Percentiles rank a stretch among this genome's conserved stretches.
Conservation (phyloP, 2,888 invertebrate genomes). For the Harpalus rufipes region DNA sequence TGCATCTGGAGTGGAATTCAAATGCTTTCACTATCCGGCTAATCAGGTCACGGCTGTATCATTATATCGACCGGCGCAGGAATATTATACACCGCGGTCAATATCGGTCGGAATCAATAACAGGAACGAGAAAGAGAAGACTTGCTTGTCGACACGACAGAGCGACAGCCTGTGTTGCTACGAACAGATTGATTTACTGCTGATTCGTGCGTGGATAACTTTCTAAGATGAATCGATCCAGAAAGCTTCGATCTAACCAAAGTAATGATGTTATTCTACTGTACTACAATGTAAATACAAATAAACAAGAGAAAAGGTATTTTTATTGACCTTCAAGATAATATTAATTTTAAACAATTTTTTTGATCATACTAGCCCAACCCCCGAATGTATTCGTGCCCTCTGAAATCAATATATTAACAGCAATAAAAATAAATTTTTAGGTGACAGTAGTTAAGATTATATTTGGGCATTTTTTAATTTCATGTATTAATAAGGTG, state of each 20-base stretch:
- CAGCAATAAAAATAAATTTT: no score
- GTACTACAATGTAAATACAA: no score
- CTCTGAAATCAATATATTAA: no score
- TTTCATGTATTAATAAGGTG: no score
- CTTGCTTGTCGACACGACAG: conserved; percentile 7
- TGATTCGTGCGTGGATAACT: conserved; percentile 14
- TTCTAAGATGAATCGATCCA: conserved; percentile 17
- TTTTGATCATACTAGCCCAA: no score
- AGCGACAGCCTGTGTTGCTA: neutral
- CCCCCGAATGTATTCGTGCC: no score
- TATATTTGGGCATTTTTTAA: no score
- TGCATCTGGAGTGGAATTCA: conserved; percentile 11
- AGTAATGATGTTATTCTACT: no score
- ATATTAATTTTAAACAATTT: no score
- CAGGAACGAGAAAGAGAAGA: conserved; percentile 24
- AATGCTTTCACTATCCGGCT: conserved; percentile 17
- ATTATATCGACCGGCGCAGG: conserved; percentile 51
- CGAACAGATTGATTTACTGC: conserved; percentile 28
- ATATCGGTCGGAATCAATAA: conserved; percentile 57
- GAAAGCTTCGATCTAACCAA: neutral
- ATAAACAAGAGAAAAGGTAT: no score
- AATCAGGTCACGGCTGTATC: conserved; percentile 52
- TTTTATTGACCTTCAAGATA: no score
- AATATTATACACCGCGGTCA: conserved; percentile 57
- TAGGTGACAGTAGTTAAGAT: no score